Conservation (phyloP, 1,140 invertebrate genomes). For the Brachionus angularis region DNA sequence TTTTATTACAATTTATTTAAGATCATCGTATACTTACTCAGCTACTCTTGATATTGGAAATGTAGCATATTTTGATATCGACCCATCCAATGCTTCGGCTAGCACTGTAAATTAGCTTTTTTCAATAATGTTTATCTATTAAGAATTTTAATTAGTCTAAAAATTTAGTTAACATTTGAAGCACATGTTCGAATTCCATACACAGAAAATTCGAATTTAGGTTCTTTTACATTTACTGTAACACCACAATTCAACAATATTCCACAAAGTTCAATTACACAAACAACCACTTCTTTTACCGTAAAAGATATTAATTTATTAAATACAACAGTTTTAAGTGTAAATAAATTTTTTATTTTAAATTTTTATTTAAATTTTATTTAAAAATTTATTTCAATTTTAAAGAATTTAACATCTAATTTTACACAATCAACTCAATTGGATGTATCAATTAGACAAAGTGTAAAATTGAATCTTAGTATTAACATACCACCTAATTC, state of each 20-base stretch:
- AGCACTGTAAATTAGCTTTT: not conserved
- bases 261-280: not conserved
- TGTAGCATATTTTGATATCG: not conserved
- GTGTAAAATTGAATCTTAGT: not conserved
- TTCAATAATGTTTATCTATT: not conserved
- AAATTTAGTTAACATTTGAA: constrained; percentile 11
- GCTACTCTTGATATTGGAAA: not conserved
- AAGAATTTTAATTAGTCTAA: not conserved
- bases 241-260: no score
- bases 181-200: constrained; percentile 27
- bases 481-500: constrained; percentile 6
- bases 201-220: not conserved
- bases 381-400: no score
- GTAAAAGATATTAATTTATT: not conserved
- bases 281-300: not conserved
- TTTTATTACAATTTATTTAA: not conserved
- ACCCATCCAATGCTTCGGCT: not conserved
- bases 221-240: no score
- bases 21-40: not conserved
- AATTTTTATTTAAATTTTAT: no score
- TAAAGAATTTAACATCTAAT: not conserved
- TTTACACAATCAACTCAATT: not conserved
- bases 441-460: not conserved
- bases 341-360: no score
- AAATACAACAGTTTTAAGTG: not conserved